Evolutionary conservation across 2,113 vertebrate species (phyloP).

Genomic region (Gulo gulo): DNA sequence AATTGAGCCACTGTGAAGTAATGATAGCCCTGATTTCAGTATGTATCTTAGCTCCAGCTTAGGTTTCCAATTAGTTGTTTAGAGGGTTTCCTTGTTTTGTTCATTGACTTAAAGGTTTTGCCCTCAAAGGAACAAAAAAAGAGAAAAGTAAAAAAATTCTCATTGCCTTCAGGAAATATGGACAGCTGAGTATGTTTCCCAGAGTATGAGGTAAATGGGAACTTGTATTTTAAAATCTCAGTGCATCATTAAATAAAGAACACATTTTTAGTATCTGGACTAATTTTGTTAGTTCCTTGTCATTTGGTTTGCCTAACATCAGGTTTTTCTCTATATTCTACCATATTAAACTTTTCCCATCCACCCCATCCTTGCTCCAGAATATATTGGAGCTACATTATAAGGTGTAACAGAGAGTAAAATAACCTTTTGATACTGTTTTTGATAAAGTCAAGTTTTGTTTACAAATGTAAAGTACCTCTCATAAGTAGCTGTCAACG

Average conservation of each 20-base stretch:
- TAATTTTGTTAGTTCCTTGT: not conserved
- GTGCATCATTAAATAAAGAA: not conserved
- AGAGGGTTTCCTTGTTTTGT: not conserved
- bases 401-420: slow-evolving; percentile 69
- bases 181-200: not conserved
- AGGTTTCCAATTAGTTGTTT: slow-evolving; percentile 1
- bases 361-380: not conserved
- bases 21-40: not conserved
- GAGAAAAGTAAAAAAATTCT: not conserved
- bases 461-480: slow-evolving; percentile 78
- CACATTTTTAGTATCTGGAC: not conserved
- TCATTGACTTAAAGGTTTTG: slow-evolving; percentile 9
- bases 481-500: slow-evolving; percentile 78
- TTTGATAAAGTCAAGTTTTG: slow-evolving; percentile 78
- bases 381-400: slow-evolving; percentile 62
- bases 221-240: not conserved
- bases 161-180: not conserved
- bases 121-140: not conserved
- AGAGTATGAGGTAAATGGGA: not conserved
- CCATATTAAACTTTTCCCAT: slow-evolving; percentile 53
- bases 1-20: not conserved
- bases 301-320: not conserved
- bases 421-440: slow-evolving; percentile 75
- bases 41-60: not conserved
- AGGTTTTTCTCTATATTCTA: not conserved